These are phyloP conservation scores for Rhea pennata DNA, from an alignment of 2,113 vertebrate genomes.

Conservation along the genomic window DNA sequence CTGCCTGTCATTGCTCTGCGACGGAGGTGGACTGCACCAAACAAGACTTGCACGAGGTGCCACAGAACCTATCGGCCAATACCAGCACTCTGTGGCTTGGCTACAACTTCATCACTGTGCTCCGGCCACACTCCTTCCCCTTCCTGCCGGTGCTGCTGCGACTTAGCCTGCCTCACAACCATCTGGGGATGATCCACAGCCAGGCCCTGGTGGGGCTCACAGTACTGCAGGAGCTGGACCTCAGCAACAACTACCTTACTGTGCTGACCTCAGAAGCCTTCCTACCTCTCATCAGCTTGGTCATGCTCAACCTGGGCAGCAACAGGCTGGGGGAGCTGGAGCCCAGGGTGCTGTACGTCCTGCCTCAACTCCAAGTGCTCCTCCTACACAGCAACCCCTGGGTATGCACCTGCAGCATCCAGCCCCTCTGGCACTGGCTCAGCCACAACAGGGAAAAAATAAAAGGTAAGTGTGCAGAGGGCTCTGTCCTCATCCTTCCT, in stretches of 20 bases:
- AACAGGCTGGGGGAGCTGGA: constrained; percentile 72
- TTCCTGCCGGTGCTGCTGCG: neutral
- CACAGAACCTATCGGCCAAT: constrained; percentile 23
- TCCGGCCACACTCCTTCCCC: constrained; percentile 54
- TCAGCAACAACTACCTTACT: constrained; percentile 73
- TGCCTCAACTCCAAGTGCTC: constrained; percentile 66
- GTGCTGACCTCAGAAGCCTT: constrained; percentile 67
- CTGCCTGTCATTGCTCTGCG: constrained; percentile 56
- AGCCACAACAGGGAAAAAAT: constrained; percentile 57
- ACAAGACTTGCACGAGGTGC: constrained; percentile 60
- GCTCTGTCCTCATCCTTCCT: neutral
- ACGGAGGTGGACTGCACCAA: constrained; percentile 64
- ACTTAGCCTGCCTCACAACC: constrained; percentile 74
- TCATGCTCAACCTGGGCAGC: constrained; percentile 53
- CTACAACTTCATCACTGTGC: constrained; percentile 64
- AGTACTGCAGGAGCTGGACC: constrained; percentile 71
- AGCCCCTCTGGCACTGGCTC: constrained; percentile 77
- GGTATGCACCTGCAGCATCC: constrained; percentile 76
- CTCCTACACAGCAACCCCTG: constrained; percentile 77
- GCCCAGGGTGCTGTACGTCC: neutral
- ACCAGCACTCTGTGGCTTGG: constrained; percentile 58
- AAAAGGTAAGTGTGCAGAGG: constrained; percentile 63
- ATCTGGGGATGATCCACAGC: constrained; percentile 67
- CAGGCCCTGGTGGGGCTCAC: constrained; percentile 70
- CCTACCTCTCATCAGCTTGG: constrained; percentile 59